phyloP scores from a whole-genome alignment of 2,797 vertebrate genomes.

The Poeciliopsis gracilis region DNA sequence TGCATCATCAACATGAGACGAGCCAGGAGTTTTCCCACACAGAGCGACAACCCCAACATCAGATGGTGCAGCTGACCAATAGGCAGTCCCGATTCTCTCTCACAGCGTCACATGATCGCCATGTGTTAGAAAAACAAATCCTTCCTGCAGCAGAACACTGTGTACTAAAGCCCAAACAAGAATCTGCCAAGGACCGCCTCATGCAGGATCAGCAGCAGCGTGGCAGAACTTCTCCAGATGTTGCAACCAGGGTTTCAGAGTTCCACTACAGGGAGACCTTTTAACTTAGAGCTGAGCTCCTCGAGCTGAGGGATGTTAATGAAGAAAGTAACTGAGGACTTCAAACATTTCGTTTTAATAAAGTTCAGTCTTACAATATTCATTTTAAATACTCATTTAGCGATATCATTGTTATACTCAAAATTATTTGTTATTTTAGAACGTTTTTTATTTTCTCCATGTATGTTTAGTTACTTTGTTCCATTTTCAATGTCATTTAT shows the following conservation, averaged over 20 bases:
- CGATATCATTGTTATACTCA: not conserved
- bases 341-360: not conserved
- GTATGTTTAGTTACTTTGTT: not conserved
- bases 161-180: constrained; percentile 17
- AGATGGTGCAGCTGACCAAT: constrained; percentile 44
- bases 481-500: not conserved
- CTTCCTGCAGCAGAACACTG: constrained; percentile 29
- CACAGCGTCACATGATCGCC: constrained; percentile 48
- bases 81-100: constrained; percentile 16
- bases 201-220: not conserved
- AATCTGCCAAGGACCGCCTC: constrained; percentile 1
- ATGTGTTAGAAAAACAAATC: constrained; percentile 44
- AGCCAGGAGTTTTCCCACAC: constrained; percentile 32
- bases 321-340: not conserved
- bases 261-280: not conserved
- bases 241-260: constrained; percentile 2
- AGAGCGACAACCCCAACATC: constrained; percentile 19
- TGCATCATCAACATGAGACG: constrained; percentile 61
- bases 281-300: not conserved
- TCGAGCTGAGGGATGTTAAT: not conserved
- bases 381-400: not conserved
- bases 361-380: not conserved
- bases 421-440: not conserved
- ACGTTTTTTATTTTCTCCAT: not conserved
- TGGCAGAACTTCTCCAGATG: not conserved